Evolutionary conservation across 2,888 invertebrate species (phyloP).

Genomic region (Lithophane socia): DNA sequence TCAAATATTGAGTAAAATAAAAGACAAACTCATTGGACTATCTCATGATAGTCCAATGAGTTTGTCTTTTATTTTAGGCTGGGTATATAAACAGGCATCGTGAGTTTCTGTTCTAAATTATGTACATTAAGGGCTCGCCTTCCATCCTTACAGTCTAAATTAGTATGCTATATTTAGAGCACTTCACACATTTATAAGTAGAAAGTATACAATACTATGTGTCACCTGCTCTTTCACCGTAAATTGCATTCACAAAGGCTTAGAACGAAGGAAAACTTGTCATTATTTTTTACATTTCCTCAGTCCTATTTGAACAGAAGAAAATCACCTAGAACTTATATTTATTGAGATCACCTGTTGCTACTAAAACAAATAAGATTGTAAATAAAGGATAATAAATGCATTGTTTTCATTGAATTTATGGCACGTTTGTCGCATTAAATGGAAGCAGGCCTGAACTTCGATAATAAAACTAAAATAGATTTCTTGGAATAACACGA

Average conservation of each 20-base stretch:
- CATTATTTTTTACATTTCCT: constrained; percentile 7
- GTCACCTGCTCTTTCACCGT: background rate
- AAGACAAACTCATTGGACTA: no score
- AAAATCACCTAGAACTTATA: background rate
- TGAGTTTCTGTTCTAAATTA: constrained; percentile 26
- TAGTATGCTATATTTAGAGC: constrained; percentile 23
- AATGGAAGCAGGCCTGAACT: constrained; percentile 44
- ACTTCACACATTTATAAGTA: constrained; percentile 13
- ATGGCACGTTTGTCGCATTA: constrained; percentile 37
- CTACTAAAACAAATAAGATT: constrained; percentile 19
- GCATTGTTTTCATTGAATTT: constrained; percentile 42
- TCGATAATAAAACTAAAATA: constrained; percentile 23
- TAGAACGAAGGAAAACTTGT: background rate
- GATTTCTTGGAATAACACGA: constrained; percentile 29
- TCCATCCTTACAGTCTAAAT: constrained; percentile 15
- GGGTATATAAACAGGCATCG: background rate
- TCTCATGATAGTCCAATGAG: constrained; percentile 19
- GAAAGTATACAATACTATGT: constrained; percentile 6
- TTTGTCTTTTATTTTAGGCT: constrained; percentile 11
- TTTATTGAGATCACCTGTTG: constrained; percentile 44
- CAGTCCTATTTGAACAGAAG: background rate
- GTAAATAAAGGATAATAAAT: constrained; percentile 21
- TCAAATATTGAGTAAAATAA: no score
- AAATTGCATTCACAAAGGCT: background rate
- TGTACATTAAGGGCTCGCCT: constrained; percentile 13